Evolutionary conservation across 2,797 vertebrate species (phyloP), one percentile per base, ranked within the genome.

Genomic region (Microchirus variegatus): DNA sequence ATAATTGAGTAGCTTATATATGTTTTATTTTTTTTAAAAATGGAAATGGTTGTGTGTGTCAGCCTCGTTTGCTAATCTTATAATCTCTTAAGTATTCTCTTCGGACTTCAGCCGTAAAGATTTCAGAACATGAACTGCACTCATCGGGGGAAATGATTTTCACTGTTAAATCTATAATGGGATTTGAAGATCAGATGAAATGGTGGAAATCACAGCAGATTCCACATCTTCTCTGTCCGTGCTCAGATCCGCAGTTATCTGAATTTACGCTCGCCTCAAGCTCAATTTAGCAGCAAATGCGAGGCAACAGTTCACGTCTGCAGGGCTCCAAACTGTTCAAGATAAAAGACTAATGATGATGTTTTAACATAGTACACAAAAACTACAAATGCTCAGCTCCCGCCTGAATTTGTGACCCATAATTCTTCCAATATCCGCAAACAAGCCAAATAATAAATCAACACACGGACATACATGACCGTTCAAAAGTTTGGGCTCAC

Each of bases 51-150:
- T 42, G 11, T 10, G 42, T 9, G 14, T 62, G 17, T 71, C 10
- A 9, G 13, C 2, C 42, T 18, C 2, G 18, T 9, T 9, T 36
- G 36, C 47, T 47, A 47, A 61, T 54, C 11, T 41, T 44, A 36
- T 53, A 35, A 40, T 50, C 8, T 56, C 51, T 67, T 15, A 38
- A 78, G 19, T 38, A 52, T 47, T 76, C 18, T 17, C 42, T 43
- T 56, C 16, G 13, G 9, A 0, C 35, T 50, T 67, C 13, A 12
- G 1, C 35, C 55, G 44, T 12, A 38, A 43, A 61, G 38, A 55
- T 57, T 57, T 40, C 7, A 37, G n/a, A 60, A 42, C 58, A 35
- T 9, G 19, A 31, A 38, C 12, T 10, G 10, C 2, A 38, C 37
- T 38, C 10, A 2, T 38, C 37, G 11, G 12, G 12, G 37, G 10